Conservation (phyloP, 2,888 invertebrate genomes). For the Eilema caniola region DNA sequence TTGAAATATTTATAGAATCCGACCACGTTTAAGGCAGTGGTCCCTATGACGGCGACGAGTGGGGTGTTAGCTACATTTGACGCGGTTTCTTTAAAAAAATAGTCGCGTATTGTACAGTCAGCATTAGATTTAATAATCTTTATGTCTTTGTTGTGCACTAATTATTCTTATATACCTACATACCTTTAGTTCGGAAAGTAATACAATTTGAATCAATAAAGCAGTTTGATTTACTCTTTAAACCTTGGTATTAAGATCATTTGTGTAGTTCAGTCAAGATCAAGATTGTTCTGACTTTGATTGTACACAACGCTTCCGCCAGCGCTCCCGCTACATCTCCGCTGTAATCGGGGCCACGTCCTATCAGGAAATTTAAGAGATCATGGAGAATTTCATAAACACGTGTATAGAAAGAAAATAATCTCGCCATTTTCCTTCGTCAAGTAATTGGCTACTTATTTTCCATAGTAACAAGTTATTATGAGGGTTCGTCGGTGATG, state of each 20-base stretch:
- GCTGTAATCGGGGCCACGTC: not conserved
- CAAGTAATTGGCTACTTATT: constrained; percentile 21
- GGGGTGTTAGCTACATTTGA: not conserved
- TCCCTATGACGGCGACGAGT: not conserved
- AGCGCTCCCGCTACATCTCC: not conserved
- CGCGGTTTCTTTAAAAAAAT: not conserved
- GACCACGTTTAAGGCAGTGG: not conserved
- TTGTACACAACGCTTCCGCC: not conserved
- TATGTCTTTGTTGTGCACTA: too few relatives aligned
- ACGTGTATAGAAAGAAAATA: constrained; percentile 10
- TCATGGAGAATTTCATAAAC: constrained; percentile 8
- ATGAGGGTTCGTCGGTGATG: constrained; percentile 14
- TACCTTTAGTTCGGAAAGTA: too few relatives aligned
- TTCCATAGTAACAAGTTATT: constrained; percentile 23
- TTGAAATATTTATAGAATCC: constrained; percentile 1
- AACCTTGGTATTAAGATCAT: too few relatives aligned
- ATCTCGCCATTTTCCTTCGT: constrained; percentile 18
- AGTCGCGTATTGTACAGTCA: too few relatives aligned
- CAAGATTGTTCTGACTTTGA: too few relatives aligned
- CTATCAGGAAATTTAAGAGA: not conserved
- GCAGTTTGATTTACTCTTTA: too few relatives aligned
- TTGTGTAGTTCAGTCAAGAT: too few relatives aligned
- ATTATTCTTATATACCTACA: too few relatives aligned
- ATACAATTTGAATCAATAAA: too few relatives aligned
- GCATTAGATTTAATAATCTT: too few relatives aligned